Evolutionary conservation across 2,113 vertebrate genomes (phyloP).

Genomic region (Hoplias malabaricus): DNA sequence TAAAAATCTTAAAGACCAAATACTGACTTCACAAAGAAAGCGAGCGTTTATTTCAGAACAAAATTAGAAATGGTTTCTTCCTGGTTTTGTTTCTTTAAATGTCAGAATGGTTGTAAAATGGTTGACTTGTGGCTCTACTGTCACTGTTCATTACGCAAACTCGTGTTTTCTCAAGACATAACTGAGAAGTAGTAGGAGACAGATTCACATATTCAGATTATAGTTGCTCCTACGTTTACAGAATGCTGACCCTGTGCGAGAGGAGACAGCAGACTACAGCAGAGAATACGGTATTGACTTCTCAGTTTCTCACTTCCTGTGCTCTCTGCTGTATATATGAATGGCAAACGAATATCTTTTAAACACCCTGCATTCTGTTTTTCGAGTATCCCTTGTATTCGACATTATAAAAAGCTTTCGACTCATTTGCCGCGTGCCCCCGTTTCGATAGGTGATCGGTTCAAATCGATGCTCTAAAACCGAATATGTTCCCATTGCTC

Average conservation of each 20-base stretch:
- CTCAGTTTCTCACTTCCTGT: constrained; percentile 21
- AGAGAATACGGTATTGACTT: constrained; percentile 36
- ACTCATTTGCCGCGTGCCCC: constrained; percentile 24
- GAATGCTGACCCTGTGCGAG: neutral
- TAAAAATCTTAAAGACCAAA: constrained; percentile 33
- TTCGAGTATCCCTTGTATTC: constrained; percentile 27
- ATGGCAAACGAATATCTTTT: constrained; percentile 28
- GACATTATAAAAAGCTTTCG: constrained; percentile 21
- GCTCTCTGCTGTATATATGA: constrained; percentile 30
- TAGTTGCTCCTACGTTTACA: neutral
- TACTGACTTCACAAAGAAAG: neutral
- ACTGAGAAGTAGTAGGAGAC: neutral
- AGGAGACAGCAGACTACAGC: neutral
- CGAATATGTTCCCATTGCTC: constrained; percentile 20
- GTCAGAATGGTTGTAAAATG: constrained; percentile 7
- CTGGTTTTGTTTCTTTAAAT: constrained; percentile 25
- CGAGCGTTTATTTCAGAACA: constrained; percentile 48
- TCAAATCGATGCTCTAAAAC: constrained; percentile 45
- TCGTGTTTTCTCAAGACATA: neutral
- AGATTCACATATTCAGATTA: neutral
- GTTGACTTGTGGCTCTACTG: neutral
- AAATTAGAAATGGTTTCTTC: constrained; percentile 37
- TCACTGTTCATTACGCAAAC: neutral
- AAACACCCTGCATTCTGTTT: constrained; percentile 25
- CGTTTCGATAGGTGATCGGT: constrained; percentile 24